Percentiles rank a stretch among this genome's conserved stretches.
phyloP scores from a whole-genome alignment of 2,888 invertebrate species.

The Pammene fasciana region DNA sequence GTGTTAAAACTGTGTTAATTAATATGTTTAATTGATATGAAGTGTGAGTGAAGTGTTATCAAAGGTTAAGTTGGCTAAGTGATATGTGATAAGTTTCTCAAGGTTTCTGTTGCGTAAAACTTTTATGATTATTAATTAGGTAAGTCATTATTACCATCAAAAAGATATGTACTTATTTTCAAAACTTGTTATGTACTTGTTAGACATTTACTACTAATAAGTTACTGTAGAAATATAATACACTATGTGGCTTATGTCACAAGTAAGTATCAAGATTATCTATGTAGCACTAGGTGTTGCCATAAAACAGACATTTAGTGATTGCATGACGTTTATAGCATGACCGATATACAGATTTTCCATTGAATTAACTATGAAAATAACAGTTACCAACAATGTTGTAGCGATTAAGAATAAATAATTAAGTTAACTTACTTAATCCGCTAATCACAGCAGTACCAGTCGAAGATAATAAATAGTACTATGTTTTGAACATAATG shows the following conservation, averaged over 20 bases:
- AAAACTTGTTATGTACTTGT: too few species aligned
- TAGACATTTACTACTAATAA: too few species aligned
- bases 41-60: constrained; percentile 40
- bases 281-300: background rate
- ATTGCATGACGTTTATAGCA: constrained; percentile 14
- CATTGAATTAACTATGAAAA: constrained; percentile 7
- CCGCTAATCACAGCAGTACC: background rate
- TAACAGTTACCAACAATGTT: constrained; percentile 20
- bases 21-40: constrained; percentile 33
- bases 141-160: background rate
- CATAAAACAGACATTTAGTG: constrained; percentile 4
- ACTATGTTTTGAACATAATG: too few species aligned
- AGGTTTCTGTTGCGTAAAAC: background rate
- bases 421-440: background rate
- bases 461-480: too few species aligned
- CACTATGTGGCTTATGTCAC: background rate
- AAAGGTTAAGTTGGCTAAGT: constrained; percentile 7
- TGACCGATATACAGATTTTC: constrained; percentile 8
- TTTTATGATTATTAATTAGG: background rate
- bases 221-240: background rate
- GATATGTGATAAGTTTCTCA: constrained; percentile 5
- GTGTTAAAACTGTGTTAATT: constrained; percentile 39
- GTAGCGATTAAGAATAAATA: background rate
- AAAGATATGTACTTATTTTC: too few species aligned
- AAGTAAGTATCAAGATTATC: background rate